These are phyloP conservation scores for Hermaeophaga mercurialis DNA, from an alignment of 2,888 invertebrate genomes.

Conservation along the genomic window DNA sequence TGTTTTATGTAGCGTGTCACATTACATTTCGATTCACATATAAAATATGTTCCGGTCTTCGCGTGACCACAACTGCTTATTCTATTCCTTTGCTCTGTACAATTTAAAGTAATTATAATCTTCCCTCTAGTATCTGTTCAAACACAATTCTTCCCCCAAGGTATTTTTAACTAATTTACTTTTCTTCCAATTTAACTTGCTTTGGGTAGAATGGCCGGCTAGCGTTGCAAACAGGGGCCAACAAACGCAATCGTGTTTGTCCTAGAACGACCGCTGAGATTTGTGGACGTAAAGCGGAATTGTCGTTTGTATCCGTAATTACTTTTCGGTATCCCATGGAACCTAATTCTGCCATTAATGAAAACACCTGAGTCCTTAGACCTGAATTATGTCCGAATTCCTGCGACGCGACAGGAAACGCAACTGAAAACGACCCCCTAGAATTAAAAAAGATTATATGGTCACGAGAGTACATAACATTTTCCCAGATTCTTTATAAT, in stretches of 20 bases:
- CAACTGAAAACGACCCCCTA: background rate
- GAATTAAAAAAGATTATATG: too few relatives aligned
- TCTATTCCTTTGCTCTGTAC: too few relatives aligned
- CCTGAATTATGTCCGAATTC: background rate
- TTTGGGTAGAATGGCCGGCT: background rate
- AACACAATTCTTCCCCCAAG: too few relatives aligned
- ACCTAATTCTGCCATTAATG: slow-evolving; percentile 20
- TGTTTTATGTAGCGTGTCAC: too few relatives aligned
- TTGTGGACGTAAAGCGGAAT: slow-evolving; percentile 10
- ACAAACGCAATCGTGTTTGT: background rate
- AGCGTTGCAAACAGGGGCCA: background rate
- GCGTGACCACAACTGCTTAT: too few relatives aligned
- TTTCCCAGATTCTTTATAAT: too few relatives aligned
- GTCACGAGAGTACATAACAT: too few relatives aligned
- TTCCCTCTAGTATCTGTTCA: too few relatives aligned
- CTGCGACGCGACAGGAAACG: background rate
- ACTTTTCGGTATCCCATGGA: slow-evolving; percentile 15
- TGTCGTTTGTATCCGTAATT: slow-evolving; percentile 23
- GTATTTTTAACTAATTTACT: background rate
- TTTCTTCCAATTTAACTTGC: background rate
- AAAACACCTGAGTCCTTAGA: slow-evolving; percentile 21
- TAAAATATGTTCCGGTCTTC: too few relatives aligned
- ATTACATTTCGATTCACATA: too few relatives aligned
- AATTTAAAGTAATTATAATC: too few relatives aligned
- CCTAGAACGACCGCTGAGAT: slow-evolving; percentile 5